Evolutionary conservation across 1,140 invertebrate genomes (phyloP), one percentile per base, ranked within the genome.

Genomic region (Neotoxoptera formosana): DNA sequence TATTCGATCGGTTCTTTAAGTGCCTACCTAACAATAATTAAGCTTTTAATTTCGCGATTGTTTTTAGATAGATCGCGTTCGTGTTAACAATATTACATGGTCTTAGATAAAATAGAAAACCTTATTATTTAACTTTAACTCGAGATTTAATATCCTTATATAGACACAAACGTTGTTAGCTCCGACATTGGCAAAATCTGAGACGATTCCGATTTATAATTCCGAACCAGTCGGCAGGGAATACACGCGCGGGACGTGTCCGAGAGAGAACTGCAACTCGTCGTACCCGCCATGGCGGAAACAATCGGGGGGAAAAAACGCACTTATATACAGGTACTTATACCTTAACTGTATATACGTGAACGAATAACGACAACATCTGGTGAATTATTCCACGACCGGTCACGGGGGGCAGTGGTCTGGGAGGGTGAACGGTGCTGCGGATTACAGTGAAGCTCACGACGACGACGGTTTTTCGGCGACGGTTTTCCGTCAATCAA

Each of bases 401-500:
- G 48, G 48, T 21, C 17, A 53, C 51, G 51, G 20, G 30, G 60
- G 51, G 21, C 21, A 4, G 60, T 67, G n/a, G 14, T n/a, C 17
- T n/a, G 60, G 60, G n/a, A 76, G 60, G 60, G 60, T 67, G 56
- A 60, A 11, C 4, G 8, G 56, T 30, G 60, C n/a, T n/a, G 60
- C 6, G 60, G 21, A 87, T 48, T 87, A 87, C 30, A 30, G 84
- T 47, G 11, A 30, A 30, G 25, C 84, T 47, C 41, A 9, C 25
- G 45, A 6, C 25, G 45, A 87, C 45, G 45, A 87, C 30, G 84
- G 84, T 87, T 87, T 87, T 87, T 47, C 23, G 41, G 25, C 45
- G 84, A 86, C 45, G 84, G 41, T 86, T 86, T 86, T 17, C 45
- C 45, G 84, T 47, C 84, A 87, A 87, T 87, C 84, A n/a, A 87